phyloP scores from a whole-genome alignment of 2,797 vertebrate species.

The Lagocephalus sceleratus region DNA sequence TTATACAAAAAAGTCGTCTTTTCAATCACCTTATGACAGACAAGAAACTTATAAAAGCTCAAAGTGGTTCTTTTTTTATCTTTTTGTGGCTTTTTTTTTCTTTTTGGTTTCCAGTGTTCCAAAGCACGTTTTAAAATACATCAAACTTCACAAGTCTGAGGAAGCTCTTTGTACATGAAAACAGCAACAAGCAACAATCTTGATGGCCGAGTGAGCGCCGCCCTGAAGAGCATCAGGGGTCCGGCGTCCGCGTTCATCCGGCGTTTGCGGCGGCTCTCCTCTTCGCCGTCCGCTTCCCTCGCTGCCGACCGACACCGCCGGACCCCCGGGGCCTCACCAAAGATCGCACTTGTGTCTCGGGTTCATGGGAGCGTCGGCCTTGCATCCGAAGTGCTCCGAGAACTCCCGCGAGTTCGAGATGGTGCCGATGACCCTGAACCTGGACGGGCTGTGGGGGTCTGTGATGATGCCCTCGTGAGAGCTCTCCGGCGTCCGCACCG shows the following conservation, averaged over 20 bases:
- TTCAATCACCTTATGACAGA: constrained; percentile 24
- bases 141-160: constrained; percentile 33
- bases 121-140: constrained; percentile 36
- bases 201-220: constrained; percentile 11
- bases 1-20: constrained; percentile 35
- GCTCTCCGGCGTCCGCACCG: constrained; percentile 91
- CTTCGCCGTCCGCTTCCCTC: constrained; percentile 19
- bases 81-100: constrained; percentile 26
- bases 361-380: constrained; percentile 86
- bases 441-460: constrained; percentile 93
- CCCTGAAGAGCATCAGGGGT: too few relatives aligned
- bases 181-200: constrained; percentile 15
- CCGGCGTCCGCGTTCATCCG: too few relatives aligned
- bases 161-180: constrained; percentile 9
- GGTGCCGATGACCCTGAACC: constrained; percentile 90
- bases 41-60: constrained; percentile 34
- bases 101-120: constrained; percentile 70
- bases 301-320: constrained; percentile 3
- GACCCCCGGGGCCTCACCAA: constrained; percentile 77
- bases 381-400: constrained; percentile 88
- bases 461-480: constrained; percentile 94
- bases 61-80: constrained; percentile 30
- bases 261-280: constrained; percentile 50
- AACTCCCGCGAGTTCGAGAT: constrained; percentile 92
- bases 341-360: constrained; percentile 92